phyloP scores from a whole-genome alignment of 2,113 vertebrate genomes.

The Chascanopsetta lugubris region DNA sequence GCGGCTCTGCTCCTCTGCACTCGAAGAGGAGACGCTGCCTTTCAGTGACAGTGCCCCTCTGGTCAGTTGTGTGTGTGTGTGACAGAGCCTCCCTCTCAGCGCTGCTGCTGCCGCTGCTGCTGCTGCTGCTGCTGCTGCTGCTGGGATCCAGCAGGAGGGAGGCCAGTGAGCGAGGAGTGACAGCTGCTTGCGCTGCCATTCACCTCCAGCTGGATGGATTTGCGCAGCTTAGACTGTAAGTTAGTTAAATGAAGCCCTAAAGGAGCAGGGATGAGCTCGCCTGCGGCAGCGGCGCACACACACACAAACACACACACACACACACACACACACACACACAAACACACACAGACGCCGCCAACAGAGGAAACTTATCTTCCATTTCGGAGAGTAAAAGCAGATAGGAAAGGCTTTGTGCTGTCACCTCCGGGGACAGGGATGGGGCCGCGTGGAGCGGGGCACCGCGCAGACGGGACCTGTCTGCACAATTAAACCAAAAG shows the following conservation, averaged over 20 bases:
- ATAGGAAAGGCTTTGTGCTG: constrained; percentile 52
- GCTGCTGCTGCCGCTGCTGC: constrained; percentile 32
- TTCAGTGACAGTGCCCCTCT: constrained; percentile 22
- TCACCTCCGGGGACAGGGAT: constrained; percentile 43
- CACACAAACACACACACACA: too few relatives aligned
- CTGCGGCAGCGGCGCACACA: constrained; percentile 47
- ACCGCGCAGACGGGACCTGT: constrained; percentile 4
- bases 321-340: constrained; percentile 46
- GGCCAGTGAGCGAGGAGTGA: constrained; percentile 54
- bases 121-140: constrained; percentile 30
- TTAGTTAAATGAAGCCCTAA: constrained; percentile 75
- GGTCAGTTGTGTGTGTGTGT: constrained; percentile 27
- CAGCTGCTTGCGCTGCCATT: constrained; percentile 61
- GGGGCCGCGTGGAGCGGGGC: constrained; percentile 12
- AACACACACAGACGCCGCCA: constrained; percentile 49
- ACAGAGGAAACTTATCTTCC: constrained; percentile 49
- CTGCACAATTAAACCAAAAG: constrained; percentile 42
- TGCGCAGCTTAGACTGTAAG: constrained; percentile 65
- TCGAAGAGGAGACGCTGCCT: background rate
- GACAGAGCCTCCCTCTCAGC: constrained; percentile 33
- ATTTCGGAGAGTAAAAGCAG: constrained; percentile 38
- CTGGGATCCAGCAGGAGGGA: constrained; percentile 45
- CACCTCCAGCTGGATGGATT: constrained; percentile 74
- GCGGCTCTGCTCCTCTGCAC: background rate
- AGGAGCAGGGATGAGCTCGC: constrained; percentile 56